Base-by-base conservation (phyloP, 2,113 vertebrate species). In the Tragelaphus strepsiceros region DNA sequence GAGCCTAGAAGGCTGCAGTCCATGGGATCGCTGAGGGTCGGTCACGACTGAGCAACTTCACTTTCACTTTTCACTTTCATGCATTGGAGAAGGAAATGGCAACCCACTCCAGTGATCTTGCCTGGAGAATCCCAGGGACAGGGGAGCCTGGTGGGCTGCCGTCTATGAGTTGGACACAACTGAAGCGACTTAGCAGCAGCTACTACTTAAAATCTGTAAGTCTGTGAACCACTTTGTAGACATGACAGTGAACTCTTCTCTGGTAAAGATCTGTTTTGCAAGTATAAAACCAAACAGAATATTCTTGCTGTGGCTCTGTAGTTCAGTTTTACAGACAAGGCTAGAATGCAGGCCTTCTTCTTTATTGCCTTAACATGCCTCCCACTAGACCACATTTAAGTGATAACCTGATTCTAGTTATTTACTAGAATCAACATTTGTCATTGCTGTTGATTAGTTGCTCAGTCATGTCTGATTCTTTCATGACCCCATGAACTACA, bases 31-130 rank as follows among this genome's bases (percentile, higher is more conserved):
- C 13, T 28, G 24, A 61, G 59, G 24, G 59, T 61, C 0, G 2
- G 59, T 6, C 13, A 30, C 0, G 5, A 61, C 28, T 30, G 28
- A 61, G 13, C 0, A 2, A 61, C 59, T 61, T 30, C 28, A 14
- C 28, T 61, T 30, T 61, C 28, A 30, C 59, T 61, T 61, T 61
- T 61, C 59, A 61, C 28, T 61, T 30, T 14, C 59, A 30, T 30
- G 59, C 59, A 61, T 14, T 61, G 26, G 59, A 30, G 26, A 61
- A 61, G 59, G 59, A 14, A 61, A 30, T 30, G 24, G 58, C 59
- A 30, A 30, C 28, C 28, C 28, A 61, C 26, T 61, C 59, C 59
- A 30, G 2, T 61, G 59, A 3, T 30, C 26, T 61, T 61, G 59
- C 12, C 59, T 28, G 1, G 59, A 61, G 59, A 61, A 61, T 61